Evolutionary conservation across 37 sponge, comb jelly and placozoan genomes (phyloP).

Genomic region (Ianthella basta): DNA sequence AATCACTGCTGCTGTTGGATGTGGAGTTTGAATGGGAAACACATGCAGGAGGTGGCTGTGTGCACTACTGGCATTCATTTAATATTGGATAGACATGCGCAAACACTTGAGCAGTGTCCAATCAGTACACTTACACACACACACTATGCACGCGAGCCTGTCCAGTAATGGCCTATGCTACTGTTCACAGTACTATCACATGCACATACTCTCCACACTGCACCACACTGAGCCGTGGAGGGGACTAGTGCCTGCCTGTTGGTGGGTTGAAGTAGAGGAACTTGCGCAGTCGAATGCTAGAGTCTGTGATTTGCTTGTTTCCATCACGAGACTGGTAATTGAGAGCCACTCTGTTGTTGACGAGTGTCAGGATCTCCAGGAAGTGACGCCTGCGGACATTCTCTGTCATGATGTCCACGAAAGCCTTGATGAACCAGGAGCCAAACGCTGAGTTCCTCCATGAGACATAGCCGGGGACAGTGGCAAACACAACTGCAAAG

Average conservation of each 20-base stretch:
- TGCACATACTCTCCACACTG: too few species aligned
- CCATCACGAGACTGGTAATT: constrained; percentile 63
- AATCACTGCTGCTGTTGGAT: too few species aligned
- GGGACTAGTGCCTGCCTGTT: background rate
- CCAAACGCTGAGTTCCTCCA: constrained; percentile 89
- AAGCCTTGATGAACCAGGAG: constrained; percentile 88
- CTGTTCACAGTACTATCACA: too few species aligned
- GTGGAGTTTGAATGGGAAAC: too few species aligned
- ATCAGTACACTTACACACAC: too few species aligned
- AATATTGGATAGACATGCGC: too few species aligned
- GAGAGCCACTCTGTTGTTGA: constrained; percentile 76
- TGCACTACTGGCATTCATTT: too few species aligned
- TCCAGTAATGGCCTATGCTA: too few species aligned
- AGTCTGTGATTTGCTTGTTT: constrained; percentile 36
- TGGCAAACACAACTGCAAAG: constrained; percentile 79
- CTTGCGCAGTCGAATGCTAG: constrained; percentile 24
- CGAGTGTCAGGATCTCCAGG: constrained; percentile 69
- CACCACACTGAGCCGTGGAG: too few species aligned
- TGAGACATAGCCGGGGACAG: constrained; percentile 88
- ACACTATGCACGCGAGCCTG: too few species aligned
- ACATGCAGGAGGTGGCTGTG: too few species aligned
- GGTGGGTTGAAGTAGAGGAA: constrained; percentile 11
- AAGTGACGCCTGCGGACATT: constrained; percentile 53
- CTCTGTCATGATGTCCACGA: constrained; percentile 65
- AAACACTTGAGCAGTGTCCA: too few species aligned